Evolutionary conservation across 2,113 vertebrate species (phyloP), one percentile per base, ranked within the genome.

Genomic region (Dryoscopus gambensis): DNA sequence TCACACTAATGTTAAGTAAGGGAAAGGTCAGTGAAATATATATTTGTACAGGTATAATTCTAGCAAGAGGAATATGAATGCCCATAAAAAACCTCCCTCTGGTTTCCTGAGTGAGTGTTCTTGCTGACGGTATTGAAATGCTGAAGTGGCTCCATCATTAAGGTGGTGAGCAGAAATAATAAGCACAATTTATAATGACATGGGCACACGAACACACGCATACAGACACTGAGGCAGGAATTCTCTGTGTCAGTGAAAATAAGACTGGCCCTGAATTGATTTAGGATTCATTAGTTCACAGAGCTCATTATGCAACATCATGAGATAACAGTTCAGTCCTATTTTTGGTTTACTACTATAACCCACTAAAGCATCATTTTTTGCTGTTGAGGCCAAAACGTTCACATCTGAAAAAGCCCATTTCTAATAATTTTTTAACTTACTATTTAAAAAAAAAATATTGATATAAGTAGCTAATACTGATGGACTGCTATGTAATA

Each of bases 201-300:
- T 44, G 52, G 52, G 19, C 40, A 33, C 47, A 60, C 0, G 1
- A 60, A 39, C 33, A 91, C 46, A 56, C 37, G 24, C 30, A 27
- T 18, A 37, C 19, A 56, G 17, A 68, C 15, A 33, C 17, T 73
- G 25, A 73, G 30, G n/a, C 9, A 87, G 78, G 64, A 86, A 70
- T 85, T 79, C 33, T 76, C 39, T 59, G 37, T 84, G 55, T 85
- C 90, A 67, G 63, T 70, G 47, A 67, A 95, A 95, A 80, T 42
- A 73, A 67, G 59, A 35, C 22, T 74, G 42, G 7, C 10, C 21
- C 25, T 3, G 5, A 62, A 62, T 2, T 74, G 63, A 84, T 89
- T 90, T 83, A 91, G 59, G 91, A 94, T 96, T 95, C 89, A 93
- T 96, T 96, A 93, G 87, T 87, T 94, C 92, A 89, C 93, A 90